Percentiles rank a stretch among this genome's conserved stretches.
These are phyloP conservation scores for Bergia sp. DNA, from an alignment of 92 coral and sea anemone genomes.

Conservation along the genomic window DNA sequence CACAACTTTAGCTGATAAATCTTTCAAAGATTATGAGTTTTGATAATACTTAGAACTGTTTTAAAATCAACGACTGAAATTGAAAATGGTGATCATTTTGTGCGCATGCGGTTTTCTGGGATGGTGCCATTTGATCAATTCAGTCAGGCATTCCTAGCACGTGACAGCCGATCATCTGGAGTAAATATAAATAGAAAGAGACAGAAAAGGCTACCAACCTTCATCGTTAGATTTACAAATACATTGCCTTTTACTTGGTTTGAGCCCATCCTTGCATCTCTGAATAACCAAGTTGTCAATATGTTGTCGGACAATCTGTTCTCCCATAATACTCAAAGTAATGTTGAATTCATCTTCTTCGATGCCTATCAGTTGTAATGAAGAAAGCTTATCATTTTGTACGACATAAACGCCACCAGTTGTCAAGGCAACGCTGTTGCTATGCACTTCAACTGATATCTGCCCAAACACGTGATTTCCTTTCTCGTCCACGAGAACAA, in stretches of 20 bases:
- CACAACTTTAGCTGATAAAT: too few relatives aligned
- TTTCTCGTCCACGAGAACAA: constrained; percentile 63
- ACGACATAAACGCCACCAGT: constrained; percentile 36
- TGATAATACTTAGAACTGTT: too few relatives aligned
- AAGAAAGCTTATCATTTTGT: constrained; percentile 32
- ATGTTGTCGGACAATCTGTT: constrained; percentile 48
- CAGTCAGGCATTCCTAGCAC: too few relatives aligned
- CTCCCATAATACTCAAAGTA: constrained; percentile 62
- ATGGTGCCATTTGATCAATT: too few relatives aligned
- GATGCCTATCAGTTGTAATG: constrained; percentile 48
- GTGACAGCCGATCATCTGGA: too few relatives aligned
- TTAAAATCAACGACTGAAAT: too few relatives aligned
- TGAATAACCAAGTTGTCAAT: constrained; percentile 55
- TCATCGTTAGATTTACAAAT: constrained; percentile 41
- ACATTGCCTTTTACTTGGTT: constrained; percentile 37
- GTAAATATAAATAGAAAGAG: neutral
- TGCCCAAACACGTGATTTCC: constrained; percentile 68
- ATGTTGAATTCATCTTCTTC: constrained; percentile 52
- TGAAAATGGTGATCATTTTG: too few relatives aligned
- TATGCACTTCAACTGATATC: constrained; percentile 45
- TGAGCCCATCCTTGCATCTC: constrained; percentile 73
- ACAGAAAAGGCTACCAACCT: neutral
- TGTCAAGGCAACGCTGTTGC: constrained; percentile 7
- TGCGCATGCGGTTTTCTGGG: too few relatives aligned
- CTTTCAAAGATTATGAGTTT: too few relatives aligned